These are phyloP conservation scores for Lasioglossum morio DNA, from an alignment of 2,888 invertebrate genomes.

Conservation along the genomic window DNA sequence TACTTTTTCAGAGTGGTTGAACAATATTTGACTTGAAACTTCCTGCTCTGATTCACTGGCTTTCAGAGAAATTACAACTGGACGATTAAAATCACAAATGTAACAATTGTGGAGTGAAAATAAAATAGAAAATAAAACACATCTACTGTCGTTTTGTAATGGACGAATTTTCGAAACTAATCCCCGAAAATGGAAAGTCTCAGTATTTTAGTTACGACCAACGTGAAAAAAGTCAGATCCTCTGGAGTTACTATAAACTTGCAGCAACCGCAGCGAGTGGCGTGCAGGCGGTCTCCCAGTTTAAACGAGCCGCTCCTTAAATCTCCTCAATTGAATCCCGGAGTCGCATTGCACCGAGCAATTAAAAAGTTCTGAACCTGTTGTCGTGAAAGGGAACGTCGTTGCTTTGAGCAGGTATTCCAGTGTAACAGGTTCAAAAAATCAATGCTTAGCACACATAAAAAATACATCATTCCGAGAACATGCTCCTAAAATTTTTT, in stretches of 20 bases:
- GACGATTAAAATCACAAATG: no score
- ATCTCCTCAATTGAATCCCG: neutral
- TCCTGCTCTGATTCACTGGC: neutral
- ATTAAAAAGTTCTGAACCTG: constrained; percentile 21
- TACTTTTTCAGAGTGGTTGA: no score
- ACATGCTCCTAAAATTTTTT: neutral
- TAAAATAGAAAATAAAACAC: no score
- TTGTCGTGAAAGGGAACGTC: neutral
- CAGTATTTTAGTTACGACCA: neutral
- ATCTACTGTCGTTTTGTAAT: neutral
- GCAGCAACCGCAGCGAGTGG: neutral
- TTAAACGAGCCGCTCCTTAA: neutral
- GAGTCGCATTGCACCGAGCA: neutral
- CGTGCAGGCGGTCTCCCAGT: neutral
- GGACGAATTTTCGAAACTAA: neutral
- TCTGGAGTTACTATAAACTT: neutral
- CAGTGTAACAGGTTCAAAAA: neutral
- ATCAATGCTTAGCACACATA: neutral
- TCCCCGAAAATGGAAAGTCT: neutral
- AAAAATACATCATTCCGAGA: neutral
- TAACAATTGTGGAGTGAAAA: no score
- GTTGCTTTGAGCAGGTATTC: neutral
- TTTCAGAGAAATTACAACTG: neutral
- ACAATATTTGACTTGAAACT: neutral
- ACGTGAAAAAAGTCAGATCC: neutral